These are phyloP conservation scores for Dolichomitus sp. DNA, from an alignment of 2,888 invertebrate genomes.

Conservation along the genomic window DNA sequence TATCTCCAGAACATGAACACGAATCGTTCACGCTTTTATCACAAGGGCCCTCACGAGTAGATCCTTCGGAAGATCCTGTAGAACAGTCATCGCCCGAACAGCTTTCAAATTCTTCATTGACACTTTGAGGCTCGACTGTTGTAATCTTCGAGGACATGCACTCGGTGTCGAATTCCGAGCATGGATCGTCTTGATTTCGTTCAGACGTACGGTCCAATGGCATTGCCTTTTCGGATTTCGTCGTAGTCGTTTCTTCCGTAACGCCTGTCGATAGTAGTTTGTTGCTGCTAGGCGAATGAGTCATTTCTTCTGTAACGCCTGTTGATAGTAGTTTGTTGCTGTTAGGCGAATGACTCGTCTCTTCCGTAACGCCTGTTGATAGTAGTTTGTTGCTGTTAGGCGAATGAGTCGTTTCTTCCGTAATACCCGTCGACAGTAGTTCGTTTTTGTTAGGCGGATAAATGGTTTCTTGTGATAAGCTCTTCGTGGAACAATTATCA, in stretches of 20 bases:
- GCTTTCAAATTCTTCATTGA: not conserved
- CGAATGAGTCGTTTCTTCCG: not conserved
- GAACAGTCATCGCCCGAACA: not conserved
- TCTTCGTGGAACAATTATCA: slow-evolving; percentile 19
- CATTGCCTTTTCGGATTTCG: not conserved
- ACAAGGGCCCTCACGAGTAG: not conserved
- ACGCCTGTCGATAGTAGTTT: not conserved
- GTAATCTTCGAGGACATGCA: slow-evolving; percentile 1
- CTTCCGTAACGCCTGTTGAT: not conserved
- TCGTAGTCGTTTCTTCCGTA: not conserved
- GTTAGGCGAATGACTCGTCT: not conserved
- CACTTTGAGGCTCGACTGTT: not conserved
- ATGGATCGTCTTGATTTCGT: not conserved
- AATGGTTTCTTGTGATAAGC: not conserved
- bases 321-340: not conserved
- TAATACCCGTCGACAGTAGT: not conserved
- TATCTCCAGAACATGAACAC: slow-evolving; percentile 4
- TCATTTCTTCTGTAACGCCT: not conserved
- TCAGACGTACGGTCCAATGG: not conserved
- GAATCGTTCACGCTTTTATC: not conserved
- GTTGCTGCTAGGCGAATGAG: not conserved
- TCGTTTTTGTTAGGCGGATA: not conserved
- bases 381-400: not conserved
- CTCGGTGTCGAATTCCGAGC: slow-evolving; percentile 12
- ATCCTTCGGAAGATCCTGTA: slow-evolving; percentile 23